A percentile compares a stretch with the other conserved stretches of the same genome.
Evolutionary conservation across 1,140 invertebrate species (phyloP).

Genomic region (Macrobrachium rosenbergii): DNA sequence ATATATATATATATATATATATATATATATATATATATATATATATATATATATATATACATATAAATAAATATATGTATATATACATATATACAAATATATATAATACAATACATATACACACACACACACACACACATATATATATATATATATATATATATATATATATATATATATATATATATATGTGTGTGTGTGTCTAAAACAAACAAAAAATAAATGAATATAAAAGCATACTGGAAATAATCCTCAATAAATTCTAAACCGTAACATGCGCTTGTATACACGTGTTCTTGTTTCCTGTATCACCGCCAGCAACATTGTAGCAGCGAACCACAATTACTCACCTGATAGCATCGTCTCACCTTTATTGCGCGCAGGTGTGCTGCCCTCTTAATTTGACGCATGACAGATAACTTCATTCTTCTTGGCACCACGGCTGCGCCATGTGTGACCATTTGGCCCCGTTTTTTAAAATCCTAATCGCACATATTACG

Average conservation of each 20-base stretch:
- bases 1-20: conserved; percentile 31
- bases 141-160: conserved; percentile 29
- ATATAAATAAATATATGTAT: conserved; percentile 14
- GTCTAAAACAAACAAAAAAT: neutral
- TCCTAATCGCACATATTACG: too few relatives aligned
- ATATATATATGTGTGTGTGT: neutral
- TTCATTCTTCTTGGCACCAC: too few relatives aligned
- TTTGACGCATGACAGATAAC: too few relatives aligned
- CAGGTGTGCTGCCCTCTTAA: too few relatives aligned
- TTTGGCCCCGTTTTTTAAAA: too few relatives aligned
- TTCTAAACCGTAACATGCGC: neutral
- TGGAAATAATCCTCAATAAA: too few relatives aligned
- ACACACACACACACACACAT: too few relatives aligned
- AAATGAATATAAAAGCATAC: neutral
- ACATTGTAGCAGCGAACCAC: too few relatives aligned
- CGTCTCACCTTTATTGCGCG: too few relatives aligned
- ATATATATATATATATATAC: neutral
- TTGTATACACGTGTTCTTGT: conserved; percentile 13
- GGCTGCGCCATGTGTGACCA: too few relatives aligned
- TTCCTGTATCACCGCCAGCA: too few relatives aligned
- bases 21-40: conserved; percentile 21
- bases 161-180: conserved; percentile 15
- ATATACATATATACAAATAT: neutral
- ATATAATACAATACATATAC: neutral
- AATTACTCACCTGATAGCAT: too few relatives aligned